These are phyloP conservation scores for Daboia siamensis DNA, from an alignment of 2,113 vertebrate genomes.

Conservation along the genomic window DNA sequence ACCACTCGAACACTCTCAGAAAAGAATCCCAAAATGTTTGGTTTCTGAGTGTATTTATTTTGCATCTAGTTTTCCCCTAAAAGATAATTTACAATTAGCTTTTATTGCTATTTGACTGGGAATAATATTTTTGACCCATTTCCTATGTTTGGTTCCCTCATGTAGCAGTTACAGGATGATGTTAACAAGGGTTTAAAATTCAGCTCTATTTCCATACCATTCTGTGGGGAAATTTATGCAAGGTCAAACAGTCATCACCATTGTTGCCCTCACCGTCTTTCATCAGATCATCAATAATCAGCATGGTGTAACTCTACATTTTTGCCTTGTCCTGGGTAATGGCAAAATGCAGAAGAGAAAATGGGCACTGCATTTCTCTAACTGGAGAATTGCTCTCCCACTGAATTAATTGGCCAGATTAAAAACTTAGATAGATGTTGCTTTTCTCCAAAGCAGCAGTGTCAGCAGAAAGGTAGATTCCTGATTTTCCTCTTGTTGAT, in stretches of 20 bases:
- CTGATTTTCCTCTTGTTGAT: background rate
- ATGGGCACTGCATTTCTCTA: background rate
- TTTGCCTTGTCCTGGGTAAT: background rate
- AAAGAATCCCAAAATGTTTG: background rate
- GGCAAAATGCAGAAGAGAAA: background rate
- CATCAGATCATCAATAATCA: background rate
- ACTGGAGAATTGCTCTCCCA: background rate
- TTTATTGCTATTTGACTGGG: background rate
- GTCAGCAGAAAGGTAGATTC: background rate
- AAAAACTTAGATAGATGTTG: background rate
- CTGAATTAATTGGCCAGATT: background rate
- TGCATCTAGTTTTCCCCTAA: background rate
- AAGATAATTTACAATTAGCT: background rate
- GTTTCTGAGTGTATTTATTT: background rate
- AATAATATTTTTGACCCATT: background rate
- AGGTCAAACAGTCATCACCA: background rate
- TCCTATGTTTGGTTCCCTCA: background rate
- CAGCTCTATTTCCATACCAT: background rate
- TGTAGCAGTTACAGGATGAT: background rate
- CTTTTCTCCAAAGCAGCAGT: background rate
- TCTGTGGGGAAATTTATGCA: background rate
- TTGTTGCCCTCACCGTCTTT: background rate
- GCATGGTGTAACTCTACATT: background rate
- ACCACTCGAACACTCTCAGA: background rate
- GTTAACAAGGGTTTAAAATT: background rate